Percentiles rank a stretch among this genome's conserved stretches.
These are phyloP conservation scores for Perithous albicinctus DNA, from an alignment of 2,888 invertebrate species.

Conservation along the genomic window DNA sequence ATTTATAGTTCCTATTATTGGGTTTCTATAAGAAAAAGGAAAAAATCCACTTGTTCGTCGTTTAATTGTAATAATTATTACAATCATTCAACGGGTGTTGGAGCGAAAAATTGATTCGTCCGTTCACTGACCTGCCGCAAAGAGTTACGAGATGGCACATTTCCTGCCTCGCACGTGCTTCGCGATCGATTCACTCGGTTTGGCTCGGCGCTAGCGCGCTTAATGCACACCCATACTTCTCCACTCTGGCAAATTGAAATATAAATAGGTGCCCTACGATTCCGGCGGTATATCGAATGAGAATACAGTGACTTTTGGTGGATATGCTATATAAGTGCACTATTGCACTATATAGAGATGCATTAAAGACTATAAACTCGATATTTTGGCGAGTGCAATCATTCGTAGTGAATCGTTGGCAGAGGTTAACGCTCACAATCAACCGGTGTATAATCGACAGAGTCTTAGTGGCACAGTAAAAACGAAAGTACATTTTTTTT, in stretches of 20 bases:
- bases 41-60: too few species aligned
- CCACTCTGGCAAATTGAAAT: constrained; percentile 47
- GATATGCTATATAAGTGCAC: constrained; percentile 18
- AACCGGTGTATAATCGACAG: neutral
- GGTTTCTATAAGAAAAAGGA: too few species aligned
- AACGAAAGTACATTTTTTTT: too few species aligned
- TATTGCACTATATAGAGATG: constrained; percentile 26
- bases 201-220: constrained; percentile 42
- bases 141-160: constrained; percentile 61
- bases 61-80: neutral
- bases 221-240: constrained; percentile 2
- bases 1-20: too few species aligned
- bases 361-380: constrained; percentile 19
- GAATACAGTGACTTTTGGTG: constrained; percentile 26
- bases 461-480: too few species aligned
- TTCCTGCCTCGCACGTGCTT: constrained; percentile 70
- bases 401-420: constrained; percentile 41
- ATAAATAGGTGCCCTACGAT: constrained; percentile 40
- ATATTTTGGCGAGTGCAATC: constrained; percentile 52
- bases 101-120: constrained; percentile 59
- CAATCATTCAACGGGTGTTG: neutral
- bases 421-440: neutral
- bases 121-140: constrained; percentile 75
- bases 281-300: constrained; percentile 35
- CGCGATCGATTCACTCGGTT: constrained; percentile 67